These are phyloP conservation scores for Puffinus mauretanicus DNA, from an alignment of 2,113 vertebrate genomes.

Conservation along the genomic window DNA sequence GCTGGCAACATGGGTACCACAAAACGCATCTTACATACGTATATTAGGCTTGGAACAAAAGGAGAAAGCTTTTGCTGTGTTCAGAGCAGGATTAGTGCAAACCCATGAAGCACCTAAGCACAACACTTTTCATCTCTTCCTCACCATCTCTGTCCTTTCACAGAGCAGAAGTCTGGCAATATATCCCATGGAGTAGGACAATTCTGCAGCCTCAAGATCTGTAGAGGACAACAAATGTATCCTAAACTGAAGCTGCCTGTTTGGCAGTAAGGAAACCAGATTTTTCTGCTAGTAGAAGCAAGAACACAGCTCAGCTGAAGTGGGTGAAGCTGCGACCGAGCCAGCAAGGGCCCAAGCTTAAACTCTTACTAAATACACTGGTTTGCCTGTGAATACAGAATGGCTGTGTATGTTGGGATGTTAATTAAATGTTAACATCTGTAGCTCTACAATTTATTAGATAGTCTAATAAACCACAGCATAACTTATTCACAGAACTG, in stretches of 20 bases:
- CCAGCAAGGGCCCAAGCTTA: not conserved
- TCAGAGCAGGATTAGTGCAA: not conserved
- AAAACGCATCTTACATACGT: rapidly evolving
- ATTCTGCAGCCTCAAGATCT: not conserved
- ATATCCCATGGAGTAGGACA: not conserved
- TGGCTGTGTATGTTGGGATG: not conserved
- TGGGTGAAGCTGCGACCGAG: not conserved
- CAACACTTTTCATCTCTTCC: not conserved
- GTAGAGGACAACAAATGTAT: not conserved
- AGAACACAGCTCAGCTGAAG: not conserved
- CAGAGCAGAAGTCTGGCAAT: not conserved
- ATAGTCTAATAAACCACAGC: not conserved
- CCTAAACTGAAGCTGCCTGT: not conserved
- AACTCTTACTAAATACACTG: not conserved
- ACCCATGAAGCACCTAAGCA: not conserved
- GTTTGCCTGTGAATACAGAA: not conserved
- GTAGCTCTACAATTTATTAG: not conserved
- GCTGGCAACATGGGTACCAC: not conserved
- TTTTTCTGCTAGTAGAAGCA: not conserved
- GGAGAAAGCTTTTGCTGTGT: not conserved
- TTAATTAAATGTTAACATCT: not conserved
- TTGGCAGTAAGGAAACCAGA: not conserved
- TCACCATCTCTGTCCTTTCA: not conserved
- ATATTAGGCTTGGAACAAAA: not conserved
- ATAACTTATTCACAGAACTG: not conserved